Base-by-base conservation (phyloP, 2,113 vertebrate genomes). In the Rhinogobius similis region DNA sequence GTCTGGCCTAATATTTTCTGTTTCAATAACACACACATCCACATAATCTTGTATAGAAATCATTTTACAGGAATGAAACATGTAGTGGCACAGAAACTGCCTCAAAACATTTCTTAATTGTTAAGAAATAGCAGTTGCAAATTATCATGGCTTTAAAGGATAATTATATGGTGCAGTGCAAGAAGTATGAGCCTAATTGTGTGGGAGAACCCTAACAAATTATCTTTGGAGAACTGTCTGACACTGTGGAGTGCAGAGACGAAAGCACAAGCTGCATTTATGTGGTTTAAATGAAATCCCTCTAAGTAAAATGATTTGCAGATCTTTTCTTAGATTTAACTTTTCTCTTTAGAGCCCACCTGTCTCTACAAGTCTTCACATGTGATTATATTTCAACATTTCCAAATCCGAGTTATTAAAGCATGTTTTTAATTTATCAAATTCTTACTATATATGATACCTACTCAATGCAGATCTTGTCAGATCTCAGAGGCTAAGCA, bases 131-230 rank as follows among this genome's bases (percentile, higher is more conserved):
- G 53, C n/a, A 50, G 63, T 70, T 36, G 20, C 50, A 20, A 63
- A 29, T 46, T 53, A 61, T 81, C 0, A 0, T 56, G 53, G 39
- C 38, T 69, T 65, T 73, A 24, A 73, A 50, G 46, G 65, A 55
- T 91, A 79, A 90, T 90, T 78, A 86, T 69, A 65, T 69, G 77
- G 67, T 85, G 52, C 69, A 36, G 59, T 43, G 72, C 44, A 48
- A 21, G 39, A 10, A 77, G 52, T 46, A 43, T 55, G 18, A 61
- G 48, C 62, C 27, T 73, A 79, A 72, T 56, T 72, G 13, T 1
- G 50, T 72, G 66, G 53, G 44, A 75, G 50, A 83, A 63, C 58
- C 75, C 72, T 62, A 83, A 84, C 70, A 83, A 66, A 70, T 79
- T 68, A 82, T 81, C 55, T 78, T 27, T 5, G 72, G 72, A 65